A percentile compares a stretch with the other conserved stretches of the same genome.
phyloP scores from a whole-genome alignment of 2,113 vertebrate genomes.

The Axis porcinus region DNA sequence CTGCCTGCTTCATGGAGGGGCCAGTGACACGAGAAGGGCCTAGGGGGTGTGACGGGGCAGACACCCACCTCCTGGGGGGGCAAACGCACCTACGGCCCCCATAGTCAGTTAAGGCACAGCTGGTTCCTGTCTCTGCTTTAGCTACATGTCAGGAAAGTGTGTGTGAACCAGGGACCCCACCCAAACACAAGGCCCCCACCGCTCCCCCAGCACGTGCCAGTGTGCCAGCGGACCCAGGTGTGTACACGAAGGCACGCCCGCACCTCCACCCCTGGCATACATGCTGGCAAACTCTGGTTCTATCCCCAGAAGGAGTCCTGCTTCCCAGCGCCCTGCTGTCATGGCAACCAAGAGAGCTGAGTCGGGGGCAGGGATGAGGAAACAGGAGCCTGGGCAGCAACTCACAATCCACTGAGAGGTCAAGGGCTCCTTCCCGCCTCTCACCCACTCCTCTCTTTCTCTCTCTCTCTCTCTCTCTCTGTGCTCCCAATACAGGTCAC shows the following conservation, averaged over 20 bases:
- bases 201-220: background rate
- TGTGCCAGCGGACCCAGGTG: fast-evolving
- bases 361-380: background rate
- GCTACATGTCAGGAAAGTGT: background rate
- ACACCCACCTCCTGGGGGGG: background rate
- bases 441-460: background rate
- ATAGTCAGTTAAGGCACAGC: background rate
- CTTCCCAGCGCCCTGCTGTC: slow-evolving; percentile 25
- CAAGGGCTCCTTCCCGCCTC: background rate
- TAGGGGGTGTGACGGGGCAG: background rate
- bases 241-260: too few species aligned
- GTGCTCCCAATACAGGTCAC: background rate
- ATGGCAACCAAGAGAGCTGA: slow-evolving; percentile 36
- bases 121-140: background rate
- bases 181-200: background rate
- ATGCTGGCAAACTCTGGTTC: background rate
- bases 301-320: background rate
- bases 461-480: background rate
- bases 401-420: background rate
- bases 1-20: background rate
- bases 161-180: background rate
- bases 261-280: background rate
- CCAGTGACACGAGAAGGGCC: background rate
- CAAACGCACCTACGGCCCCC: background rate
- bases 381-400: background rate